Conservation (phyloP, 2,888 invertebrate genomes). For the Argynnis bischoffii region DNA sequence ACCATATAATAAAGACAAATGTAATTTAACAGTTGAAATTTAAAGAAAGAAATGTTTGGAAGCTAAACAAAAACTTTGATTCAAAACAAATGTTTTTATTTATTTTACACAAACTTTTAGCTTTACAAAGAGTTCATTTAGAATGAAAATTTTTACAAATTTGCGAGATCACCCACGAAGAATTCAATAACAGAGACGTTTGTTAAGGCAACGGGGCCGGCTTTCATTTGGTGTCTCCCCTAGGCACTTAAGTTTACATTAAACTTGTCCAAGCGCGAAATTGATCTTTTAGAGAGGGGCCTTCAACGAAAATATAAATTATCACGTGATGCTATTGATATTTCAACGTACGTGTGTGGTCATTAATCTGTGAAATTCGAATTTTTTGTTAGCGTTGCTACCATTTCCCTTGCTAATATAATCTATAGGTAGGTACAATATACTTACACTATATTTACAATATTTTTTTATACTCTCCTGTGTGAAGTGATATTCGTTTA, state of each 20-base stretch:
- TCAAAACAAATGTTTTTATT: conserved; percentile 21
- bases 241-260: conserved; percentile 79
- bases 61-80: conserved; percentile 6
- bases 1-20: not conserved
- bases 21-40: not conserved
- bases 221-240: conserved; percentile 73
- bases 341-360: conserved; percentile 49
- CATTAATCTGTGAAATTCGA: conserved; percentile 41
- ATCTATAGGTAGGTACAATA: no score
- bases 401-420: not conserved
- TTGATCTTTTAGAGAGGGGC: conserved; percentile 80
- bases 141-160: conserved; percentile 41
- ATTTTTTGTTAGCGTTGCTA: conserved; percentile 18
- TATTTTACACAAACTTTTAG: conserved; percentile 23
- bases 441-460: no score
- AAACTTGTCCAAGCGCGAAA: conserved; percentile 80
- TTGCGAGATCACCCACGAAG: conserved; percentile 52
- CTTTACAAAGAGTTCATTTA: conserved; percentile 32
- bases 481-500: no score
- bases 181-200: conserved; percentile 76
- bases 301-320: conserved; percentile 75
- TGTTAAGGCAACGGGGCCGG: conserved; percentile 66
- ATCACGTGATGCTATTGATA: conserved; percentile 70
- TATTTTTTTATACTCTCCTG: no score
- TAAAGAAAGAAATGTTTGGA: not conserved